Conservation (phyloP, 2,888 invertebrate species). For the Nasonovia ribisnigri region DNA sequence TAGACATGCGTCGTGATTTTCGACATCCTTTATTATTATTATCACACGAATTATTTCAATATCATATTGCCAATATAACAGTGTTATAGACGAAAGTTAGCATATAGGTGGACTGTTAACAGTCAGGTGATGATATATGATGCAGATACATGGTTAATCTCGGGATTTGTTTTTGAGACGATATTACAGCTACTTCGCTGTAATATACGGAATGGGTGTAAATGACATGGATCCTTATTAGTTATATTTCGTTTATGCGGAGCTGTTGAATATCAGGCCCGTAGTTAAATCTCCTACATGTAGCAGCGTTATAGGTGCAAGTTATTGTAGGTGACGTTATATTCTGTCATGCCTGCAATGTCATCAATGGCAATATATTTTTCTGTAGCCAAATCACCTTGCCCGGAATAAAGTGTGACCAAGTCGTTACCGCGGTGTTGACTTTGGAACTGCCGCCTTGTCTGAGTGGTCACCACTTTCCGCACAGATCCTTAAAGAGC, state of each 20-base stretch:
- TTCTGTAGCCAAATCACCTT: background rate
- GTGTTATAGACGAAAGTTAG: background rate
- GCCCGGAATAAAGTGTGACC: background rate
- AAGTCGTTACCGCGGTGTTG: background rate
- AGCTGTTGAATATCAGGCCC: background rate
- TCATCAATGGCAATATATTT: background rate
- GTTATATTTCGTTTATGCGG: background rate
- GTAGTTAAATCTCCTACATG: background rate
- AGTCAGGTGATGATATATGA: background rate
- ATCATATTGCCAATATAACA: background rate
- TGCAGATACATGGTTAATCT: background rate
- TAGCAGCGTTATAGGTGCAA: background rate
- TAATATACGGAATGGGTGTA: background rate
- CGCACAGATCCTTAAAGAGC: background rate
- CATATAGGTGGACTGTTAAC: background rate
- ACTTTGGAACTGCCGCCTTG: background rate
- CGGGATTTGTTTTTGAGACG: background rate
- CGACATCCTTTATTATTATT: background rate
- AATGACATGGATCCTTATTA: background rate
- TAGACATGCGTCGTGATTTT: background rate
- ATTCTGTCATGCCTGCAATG: background rate
- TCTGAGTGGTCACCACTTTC: background rate
- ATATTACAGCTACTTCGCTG: background rate
- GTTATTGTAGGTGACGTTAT: background rate
- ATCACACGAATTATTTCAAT: background rate